phyloP scores from a whole-genome alignment of 1,140 invertebrate species.

The Acromyrmex echinatior region DNA sequence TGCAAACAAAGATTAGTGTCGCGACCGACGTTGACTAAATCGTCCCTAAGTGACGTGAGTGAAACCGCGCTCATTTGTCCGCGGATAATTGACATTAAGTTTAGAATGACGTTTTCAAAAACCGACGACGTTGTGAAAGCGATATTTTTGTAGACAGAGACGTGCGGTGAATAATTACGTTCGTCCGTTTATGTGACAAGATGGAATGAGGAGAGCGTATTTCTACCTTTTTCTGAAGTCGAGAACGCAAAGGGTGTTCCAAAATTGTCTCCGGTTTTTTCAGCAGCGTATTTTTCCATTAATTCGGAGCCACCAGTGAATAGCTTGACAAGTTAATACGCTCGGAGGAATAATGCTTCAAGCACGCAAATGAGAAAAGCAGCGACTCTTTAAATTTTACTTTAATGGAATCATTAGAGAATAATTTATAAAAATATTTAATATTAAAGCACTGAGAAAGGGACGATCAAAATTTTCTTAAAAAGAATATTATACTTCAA shows the following conservation, averaged over 20 bases:
- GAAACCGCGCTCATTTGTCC: conserved; percentile 52
- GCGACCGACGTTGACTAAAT: conserved; percentile 6
- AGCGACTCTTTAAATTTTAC: neutral
- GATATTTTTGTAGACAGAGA: conserved; percentile 45
- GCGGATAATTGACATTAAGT: conserved; percentile 56
- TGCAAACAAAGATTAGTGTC: conserved; percentile 18
- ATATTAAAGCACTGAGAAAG: conserved; percentile 4
- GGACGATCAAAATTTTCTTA: neutral
- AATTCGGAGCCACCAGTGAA: conserved; percentile 8
- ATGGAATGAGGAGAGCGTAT: conserved; percentile 29
- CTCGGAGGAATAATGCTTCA: neutral
- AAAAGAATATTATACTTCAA: neutral
- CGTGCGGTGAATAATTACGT: conserved; percentile 60
- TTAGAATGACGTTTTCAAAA: conserved; percentile 50
- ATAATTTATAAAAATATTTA: conserved; percentile 15
- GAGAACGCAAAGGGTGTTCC: conserved; percentile 22
- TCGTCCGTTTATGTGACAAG: conserved; percentile 53
- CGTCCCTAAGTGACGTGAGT: conserved; percentile 29
- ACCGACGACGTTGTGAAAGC: neutral
- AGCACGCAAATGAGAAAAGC: conserved; percentile 4
- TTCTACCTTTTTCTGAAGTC: neutral
- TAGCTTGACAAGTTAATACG: conserved; percentile 23
- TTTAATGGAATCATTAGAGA: neutral
- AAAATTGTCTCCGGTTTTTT: conserved; percentile 37
- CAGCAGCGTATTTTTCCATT: conserved; percentile 34